Conservation (phyloP, 2,113 vertebrate species). For the Entosphenus tridentatus region DNA sequence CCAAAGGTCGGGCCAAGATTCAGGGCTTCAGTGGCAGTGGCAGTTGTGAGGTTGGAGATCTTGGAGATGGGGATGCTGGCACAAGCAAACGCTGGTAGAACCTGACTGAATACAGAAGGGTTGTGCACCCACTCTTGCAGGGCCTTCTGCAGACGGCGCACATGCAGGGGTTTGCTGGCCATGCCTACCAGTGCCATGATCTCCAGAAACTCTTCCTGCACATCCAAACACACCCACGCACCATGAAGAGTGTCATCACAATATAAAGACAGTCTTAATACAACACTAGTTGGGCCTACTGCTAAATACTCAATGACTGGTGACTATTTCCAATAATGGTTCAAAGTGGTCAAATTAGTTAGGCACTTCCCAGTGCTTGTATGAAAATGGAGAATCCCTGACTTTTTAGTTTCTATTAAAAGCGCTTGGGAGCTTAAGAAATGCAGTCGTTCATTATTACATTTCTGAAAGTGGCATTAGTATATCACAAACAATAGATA, state of each 20-base stretch:
- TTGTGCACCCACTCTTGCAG: constrained; percentile 9
- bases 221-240: background rate
- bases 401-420: background rate
- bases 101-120: constrained; percentile 7
- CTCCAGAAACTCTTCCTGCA: constrained; percentile 10
- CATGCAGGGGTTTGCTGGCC: constrained; percentile 9
- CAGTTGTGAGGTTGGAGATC: background rate
- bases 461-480: no score
- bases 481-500: no score
- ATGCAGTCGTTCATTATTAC: no score
- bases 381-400: background rate
- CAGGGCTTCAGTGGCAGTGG: no score
- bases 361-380: background rate
- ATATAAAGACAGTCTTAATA: background rate
- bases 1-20: no score
- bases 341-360: background rate
- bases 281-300: background rate
- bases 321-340: background rate
- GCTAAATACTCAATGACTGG: background rate
- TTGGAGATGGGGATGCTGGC: constrained; percentile 9
- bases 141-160: constrained; percentile 8
- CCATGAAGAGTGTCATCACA: background rate
- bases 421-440: no score
- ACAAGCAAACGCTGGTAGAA: constrained; percentile 5
- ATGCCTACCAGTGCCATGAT: constrained; percentile 10